These are phyloP conservation scores for Neoitamus cyanurus DNA, from an alignment of 2,888 invertebrate genomes.

Conservation along the genomic window DNA sequence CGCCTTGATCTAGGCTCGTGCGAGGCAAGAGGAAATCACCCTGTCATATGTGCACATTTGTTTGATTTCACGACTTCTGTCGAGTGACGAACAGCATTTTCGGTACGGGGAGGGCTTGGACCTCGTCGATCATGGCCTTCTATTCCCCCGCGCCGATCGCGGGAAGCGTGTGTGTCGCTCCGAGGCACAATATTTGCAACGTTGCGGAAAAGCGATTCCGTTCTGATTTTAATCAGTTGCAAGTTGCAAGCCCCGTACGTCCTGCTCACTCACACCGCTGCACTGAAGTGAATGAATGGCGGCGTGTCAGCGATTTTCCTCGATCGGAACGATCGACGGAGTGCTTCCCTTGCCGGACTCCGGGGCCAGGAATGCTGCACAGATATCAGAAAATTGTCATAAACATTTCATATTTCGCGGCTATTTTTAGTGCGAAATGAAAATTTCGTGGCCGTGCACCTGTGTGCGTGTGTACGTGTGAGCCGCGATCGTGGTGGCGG, in stretches of 20 bases:
- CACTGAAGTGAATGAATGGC: not conserved
- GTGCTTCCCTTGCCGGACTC: conserved; percentile 8
- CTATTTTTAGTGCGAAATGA: conserved; percentile 38
- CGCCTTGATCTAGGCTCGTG: not conserved
- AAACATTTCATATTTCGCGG: conserved; percentile 41
- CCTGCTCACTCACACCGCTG: not conserved
- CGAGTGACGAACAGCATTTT: not conserved
- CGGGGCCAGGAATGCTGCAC: conserved; percentile 5
- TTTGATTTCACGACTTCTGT: not conserved
- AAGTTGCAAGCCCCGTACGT: not conserved
- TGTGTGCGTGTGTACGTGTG: not conserved
- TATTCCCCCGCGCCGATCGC: not conserved
- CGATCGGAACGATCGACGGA: not conserved
- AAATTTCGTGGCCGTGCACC: conserved; percentile 16
- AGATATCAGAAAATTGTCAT: conserved; percentile 40
- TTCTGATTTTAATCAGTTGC: conserved; percentile 32
- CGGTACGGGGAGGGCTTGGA: not conserved
- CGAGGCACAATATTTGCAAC: not conserved
- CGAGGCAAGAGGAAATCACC: not conserved
- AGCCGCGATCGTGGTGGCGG: not conserved
- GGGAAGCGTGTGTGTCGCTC: not conserved
- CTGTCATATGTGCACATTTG: not conserved
- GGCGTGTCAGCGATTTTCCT: not conserved
- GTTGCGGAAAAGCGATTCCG: conserved; percentile 5
- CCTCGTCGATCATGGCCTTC: not conserved